A percentile compares a stretch with the other conserved stretches of the same genome.
Conservation (phyloP, 2,797 vertebrate genomes). For the Microctenopoma stevenorrisi region DNA sequence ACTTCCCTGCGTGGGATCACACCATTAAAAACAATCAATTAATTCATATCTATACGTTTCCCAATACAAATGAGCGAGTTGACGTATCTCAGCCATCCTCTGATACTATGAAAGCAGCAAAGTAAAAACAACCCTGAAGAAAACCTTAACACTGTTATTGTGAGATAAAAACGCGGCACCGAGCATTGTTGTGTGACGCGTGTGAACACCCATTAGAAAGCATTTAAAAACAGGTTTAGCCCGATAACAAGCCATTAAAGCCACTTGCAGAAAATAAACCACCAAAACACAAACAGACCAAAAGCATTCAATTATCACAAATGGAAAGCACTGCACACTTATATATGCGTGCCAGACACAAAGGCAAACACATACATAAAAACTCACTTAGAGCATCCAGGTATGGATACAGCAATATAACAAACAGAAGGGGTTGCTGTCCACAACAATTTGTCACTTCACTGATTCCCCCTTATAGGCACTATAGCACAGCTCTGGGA, state of each 20-base stretch:
- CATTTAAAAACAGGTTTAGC: conserved; percentile 74
- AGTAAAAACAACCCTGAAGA: conserved; percentile 51
- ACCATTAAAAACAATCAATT: conserved; percentile 17
- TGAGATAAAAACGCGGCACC: conserved; percentile 32
- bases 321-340: conserved; percentile 50
- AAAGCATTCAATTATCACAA: conserved; percentile 75
- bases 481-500: conserved; percentile 75
- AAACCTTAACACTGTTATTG: conserved; percentile 24
- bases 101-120: conserved; percentile 36
- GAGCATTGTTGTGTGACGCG: conserved; percentile 47
- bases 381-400: conserved; percentile 49
- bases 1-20: no score
- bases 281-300: conserved; percentile 74
- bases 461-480: conserved; percentile 82
- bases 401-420: conserved; percentile 65
- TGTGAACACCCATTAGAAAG: conserved; percentile 65
- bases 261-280: conserved; percentile 71
- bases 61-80: conserved; percentile 7
- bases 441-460: conserved; percentile 82
- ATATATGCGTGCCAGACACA: conserved; percentile 47
- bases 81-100: conserved; percentile 16
- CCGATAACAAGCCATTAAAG: conserved; percentile 77
- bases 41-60: conserved; percentile 32
- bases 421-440: conserved; percentile 78
- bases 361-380: conserved; percentile 21